These are phyloP conservation scores for Drosophila pseudoobscura DNA, from an alignment of 1,140 invertebrate genomes.

Conservation along the genomic window DNA sequence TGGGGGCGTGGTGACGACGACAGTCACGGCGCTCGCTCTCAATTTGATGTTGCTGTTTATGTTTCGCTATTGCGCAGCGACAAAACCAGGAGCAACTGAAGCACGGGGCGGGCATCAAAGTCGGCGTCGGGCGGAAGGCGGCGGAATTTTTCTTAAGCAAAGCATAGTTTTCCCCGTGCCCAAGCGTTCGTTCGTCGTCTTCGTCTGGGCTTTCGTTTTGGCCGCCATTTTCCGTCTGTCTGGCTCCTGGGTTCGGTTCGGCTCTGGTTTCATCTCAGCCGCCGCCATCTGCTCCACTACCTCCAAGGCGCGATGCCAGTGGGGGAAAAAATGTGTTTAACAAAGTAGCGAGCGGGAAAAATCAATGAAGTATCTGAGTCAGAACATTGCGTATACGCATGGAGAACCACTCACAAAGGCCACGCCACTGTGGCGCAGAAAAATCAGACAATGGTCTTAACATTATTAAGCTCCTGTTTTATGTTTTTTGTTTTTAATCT, in stretches of 20 bases:
- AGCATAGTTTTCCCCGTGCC: constrained; percentile 56
- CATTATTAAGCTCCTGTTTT: constrained; percentile 33
- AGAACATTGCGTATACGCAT: constrained; percentile 51
- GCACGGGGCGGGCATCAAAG: background rate
- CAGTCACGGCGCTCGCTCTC: constrained; percentile 50
- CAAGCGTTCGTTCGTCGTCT: constrained; percentile 28
- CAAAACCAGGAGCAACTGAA: constrained; percentile 25
- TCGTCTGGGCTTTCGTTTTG: constrained; percentile 41
- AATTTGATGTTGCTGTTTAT: constrained; percentile 75
- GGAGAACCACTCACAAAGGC: constrained; percentile 12
- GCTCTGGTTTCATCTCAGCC: constrained; percentile 25
- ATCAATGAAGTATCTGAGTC: constrained; percentile 50
- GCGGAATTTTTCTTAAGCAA: constrained; percentile 61
- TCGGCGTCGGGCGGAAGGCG: constrained; percentile 8
- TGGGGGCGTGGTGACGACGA: constrained; percentile 77
- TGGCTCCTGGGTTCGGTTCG: constrained; percentile 20
- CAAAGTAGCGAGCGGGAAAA: constrained; percentile 48
- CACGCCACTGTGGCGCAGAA: background rate
- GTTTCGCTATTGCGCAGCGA: constrained; percentile 72
- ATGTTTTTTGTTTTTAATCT: constrained; percentile 16
- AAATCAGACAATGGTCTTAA: constrained; percentile 45
- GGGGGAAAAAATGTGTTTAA: constrained; percentile 8
- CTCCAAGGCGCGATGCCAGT: constrained; percentile 5
- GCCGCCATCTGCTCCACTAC: constrained; percentile 37
- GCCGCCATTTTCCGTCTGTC: constrained; percentile 64